phyloP scores from a whole-genome alignment of 53 echinoderm and acorn worm genomes.

The Astropecten irregularis region DNA sequence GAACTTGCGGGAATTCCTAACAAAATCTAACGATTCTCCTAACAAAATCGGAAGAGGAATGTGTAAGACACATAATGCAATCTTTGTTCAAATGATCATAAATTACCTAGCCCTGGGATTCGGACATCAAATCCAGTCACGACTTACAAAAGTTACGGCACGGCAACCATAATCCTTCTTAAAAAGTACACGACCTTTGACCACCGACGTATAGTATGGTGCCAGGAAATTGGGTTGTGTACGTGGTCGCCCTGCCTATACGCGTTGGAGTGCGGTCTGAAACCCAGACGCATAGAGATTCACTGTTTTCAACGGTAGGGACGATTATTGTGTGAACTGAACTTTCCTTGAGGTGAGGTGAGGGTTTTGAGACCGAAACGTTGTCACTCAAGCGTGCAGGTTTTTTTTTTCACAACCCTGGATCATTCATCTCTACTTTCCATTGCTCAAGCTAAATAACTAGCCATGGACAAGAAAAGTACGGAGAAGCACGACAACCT shows the following conservation, averaged over 20 bases:
- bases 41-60: too few species aligned
- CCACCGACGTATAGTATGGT: background rate
- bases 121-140: too few species aligned
- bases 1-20: too few species aligned
- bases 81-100: too few species aligned
- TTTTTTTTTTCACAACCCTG: background rate
- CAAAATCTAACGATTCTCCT: too few species aligned
- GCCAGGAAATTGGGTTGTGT: background rate
- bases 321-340: background rate
- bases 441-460: background rate
- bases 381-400: background rate
- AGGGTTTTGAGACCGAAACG: background rate
- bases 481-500: slow-evolving; percentile 39
- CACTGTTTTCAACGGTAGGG: background rate
- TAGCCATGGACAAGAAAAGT: slow-evolving; percentile 9
- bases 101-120: too few species aligned
- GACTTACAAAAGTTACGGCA: too few species aligned
- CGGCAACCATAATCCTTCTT: too few species aligned
- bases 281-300: background rate
- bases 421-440: background rate
- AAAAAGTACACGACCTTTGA: too few species aligned
- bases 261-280: background rate
- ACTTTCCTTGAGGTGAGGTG: background rate
- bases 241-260: background rate
- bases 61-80: too few species aligned